These are phyloP conservation scores for Drosophila ficusphila DNA, from an alignment of 1,140 invertebrate genomes.

Conservation along the genomic window DNA sequence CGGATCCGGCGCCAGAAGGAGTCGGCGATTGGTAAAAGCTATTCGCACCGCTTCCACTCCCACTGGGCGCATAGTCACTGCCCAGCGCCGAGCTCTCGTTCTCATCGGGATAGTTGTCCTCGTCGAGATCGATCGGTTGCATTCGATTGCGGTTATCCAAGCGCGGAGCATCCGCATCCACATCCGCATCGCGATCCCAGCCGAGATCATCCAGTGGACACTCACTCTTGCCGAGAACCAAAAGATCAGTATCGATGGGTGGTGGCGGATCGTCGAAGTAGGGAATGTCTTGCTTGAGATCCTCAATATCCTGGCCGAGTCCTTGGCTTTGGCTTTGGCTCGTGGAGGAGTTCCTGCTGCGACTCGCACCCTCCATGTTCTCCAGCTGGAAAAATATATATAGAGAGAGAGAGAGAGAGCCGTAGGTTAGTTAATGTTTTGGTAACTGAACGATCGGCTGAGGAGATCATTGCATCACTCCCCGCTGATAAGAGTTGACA, in stretches of 20 bases:
- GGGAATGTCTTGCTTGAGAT: constrained; percentile 80
- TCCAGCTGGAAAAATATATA: constrained; percentile 21
- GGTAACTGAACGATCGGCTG: not conserved
- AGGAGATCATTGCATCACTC: not conserved
- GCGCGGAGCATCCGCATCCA: constrained; percentile 2
- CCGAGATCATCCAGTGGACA: constrained; percentile 28
- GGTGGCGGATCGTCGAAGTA: constrained; percentile 55
- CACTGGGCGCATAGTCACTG: constrained; percentile 53
- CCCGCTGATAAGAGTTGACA: not conserved
- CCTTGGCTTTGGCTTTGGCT: constrained; percentile 15
- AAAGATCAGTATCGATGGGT: constrained; percentile 13
- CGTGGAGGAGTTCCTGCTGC: constrained; percentile 38
- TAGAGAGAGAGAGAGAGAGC: not conserved
- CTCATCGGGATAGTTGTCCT: constrained; percentile 63
- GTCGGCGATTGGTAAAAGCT: constrained; percentile 68
- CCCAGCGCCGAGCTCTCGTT: constrained; percentile 40
- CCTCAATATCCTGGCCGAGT: constrained; percentile 52
- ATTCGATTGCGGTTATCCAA: not conserved
- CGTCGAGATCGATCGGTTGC: constrained; percentile 16
- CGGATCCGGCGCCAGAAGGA: constrained; percentile 41
- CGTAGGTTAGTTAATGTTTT: no score
- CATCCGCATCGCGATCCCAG: constrained; percentile 24
- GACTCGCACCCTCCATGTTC: constrained; percentile 43
- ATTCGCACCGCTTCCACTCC: constrained; percentile 46
- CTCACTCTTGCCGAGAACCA: constrained; percentile 28